Evolutionary conservation across 2,113 vertebrate genomes (phyloP), one percentile per base, ranked within the genome.

Genomic region (Trichechus manatus): DNA sequence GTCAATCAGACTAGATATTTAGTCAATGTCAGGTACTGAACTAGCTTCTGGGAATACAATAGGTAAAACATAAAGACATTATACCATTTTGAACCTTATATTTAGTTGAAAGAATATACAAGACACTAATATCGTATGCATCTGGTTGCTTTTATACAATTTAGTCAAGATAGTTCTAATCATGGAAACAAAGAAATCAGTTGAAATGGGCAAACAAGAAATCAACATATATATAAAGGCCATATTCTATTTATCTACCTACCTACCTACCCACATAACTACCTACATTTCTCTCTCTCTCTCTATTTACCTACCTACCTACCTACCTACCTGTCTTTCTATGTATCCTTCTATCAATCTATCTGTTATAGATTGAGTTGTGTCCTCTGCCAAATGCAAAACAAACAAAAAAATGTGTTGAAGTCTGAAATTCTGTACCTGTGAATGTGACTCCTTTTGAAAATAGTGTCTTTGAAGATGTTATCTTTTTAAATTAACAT

Each of bases 91-190:
- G 33, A 92, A 63, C 4, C 15, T 66, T 25, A 79, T 33, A 10
- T 72, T 86, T 90, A 89, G 10, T 36, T 91, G 27, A 91, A 91
- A 75, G 36, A 80, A 79, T 17, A 77, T 72, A 75, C 7, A 63
- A 91, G 27, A 78, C 6, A 50, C 1, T 29, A 83, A 19, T 50
- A n/a, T 17, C 50, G 25, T 27, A 2, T 66, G 66, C 3, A 44
- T 61, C 70, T 80, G 13, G 5, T 64, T 89, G 5, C 5, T 9
- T 63, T 75, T 59, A 15, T 27, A n/a, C 23, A 63, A 1, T 74
- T 80, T 50, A 36, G 1, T 33, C 9, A 23, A 6, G 23, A 9
- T 53, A 1, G 2, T 39, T 87, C 89, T 20, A 74, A 66, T n/a
- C 27, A 0, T 31, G 29, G 20, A 50, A 61, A 8, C 50, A 56